Conservation (phyloP, 2,888 invertebrate genomes). For the Allygus modestus region DNA sequence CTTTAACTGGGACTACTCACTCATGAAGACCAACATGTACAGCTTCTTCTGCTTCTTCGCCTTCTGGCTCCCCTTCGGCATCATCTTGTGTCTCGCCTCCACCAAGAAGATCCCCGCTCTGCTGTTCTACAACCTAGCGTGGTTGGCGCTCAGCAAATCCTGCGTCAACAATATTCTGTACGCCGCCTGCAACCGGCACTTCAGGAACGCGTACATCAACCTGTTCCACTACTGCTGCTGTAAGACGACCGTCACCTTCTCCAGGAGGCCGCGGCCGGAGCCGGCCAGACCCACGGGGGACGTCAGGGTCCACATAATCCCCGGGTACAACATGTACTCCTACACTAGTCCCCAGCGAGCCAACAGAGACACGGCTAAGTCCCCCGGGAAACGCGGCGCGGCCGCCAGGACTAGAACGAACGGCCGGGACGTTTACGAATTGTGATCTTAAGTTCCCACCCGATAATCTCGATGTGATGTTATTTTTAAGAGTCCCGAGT, state of each 20-base stretch:
- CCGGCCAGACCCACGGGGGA: slow-evolving; percentile 78
- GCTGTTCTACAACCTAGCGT: slow-evolving; percentile 82
- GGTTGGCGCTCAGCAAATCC: slow-evolving; percentile 84
- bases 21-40: slow-evolving; percentile 81
- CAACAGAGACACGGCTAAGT: slow-evolving; percentile 71
- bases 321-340: slow-evolving; percentile 82
- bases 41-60: slow-evolving; percentile 80
- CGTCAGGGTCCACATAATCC: slow-evolving; percentile 87
- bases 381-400: slow-evolving; percentile 64
- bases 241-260: slow-evolving; percentile 84
- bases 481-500: not conserved
- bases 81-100: slow-evolving; percentile 79
- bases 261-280: slow-evolving; percentile 79
- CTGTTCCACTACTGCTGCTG: slow-evolving; percentile 89
- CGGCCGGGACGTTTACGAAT: slow-evolving; percentile 78
- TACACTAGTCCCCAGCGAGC: slow-evolving; percentile 79
- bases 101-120: slow-evolving; percentile 76
- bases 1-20: slow-evolving; percentile 80
- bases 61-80: slow-evolving; percentile 84
- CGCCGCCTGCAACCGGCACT: slow-evolving; percentile 82
- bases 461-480: not conserved
- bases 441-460: slow-evolving; percentile 71
- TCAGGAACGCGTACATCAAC: slow-evolving; percentile 84
- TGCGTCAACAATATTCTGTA: slow-evolving; percentile 83
- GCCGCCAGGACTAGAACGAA: slow-evolving; percentile 74